Base-by-base conservation (phyloP, 2,797 vertebrate species). In the Adelosebastes latens region DNA sequence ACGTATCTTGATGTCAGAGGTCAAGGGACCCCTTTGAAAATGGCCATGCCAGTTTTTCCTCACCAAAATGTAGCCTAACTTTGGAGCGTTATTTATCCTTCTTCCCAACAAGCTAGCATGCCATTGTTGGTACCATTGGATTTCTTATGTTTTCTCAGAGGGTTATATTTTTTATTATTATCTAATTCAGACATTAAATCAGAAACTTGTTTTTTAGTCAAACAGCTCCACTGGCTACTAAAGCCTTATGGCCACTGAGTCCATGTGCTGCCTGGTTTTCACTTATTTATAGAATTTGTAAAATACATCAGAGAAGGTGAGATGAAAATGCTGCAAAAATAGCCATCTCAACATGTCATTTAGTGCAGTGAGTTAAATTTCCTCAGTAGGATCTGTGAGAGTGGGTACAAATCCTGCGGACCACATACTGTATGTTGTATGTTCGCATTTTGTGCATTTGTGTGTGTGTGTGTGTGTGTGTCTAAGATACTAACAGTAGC, bases 201-300 rank as follows among this genome's bases (percentile, higher is more conserved):
- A 77, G 14, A 68, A 87, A 73, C 29, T 64, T 72, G 22, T 65
- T 78, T 77, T 76, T 95, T 90, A 90, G 85, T 94, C 83, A 89
- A 88, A 87, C 72, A 75, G 76, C 31, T 85, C 67, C 39, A 13
- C 72, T 42, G 20, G 73, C 72, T 78, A 36, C 61, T 60, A 31
- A 77, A 73, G 68, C 78, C 55, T 53, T 69, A 36, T 24, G 46
- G 39, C 81, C 71, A 68, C 52, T 4, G 53, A 79, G 72, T 82
- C 71, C 60, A 77, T 29, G 1, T 52, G 80, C 75, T 49, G 53
- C 72, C 29, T 24, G 49, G 9, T 59, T 85, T 31, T 55, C 22
- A 77, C 61, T 90, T 90, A 93, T 92, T 93, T 91, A 88, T 93
- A 89, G 90, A 82, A 66, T 73, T 75, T 60, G 32, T 75, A n/a